Conservation (phyloP, 2,888 invertebrate species). For the Drosophila paranaensis region DNA sequence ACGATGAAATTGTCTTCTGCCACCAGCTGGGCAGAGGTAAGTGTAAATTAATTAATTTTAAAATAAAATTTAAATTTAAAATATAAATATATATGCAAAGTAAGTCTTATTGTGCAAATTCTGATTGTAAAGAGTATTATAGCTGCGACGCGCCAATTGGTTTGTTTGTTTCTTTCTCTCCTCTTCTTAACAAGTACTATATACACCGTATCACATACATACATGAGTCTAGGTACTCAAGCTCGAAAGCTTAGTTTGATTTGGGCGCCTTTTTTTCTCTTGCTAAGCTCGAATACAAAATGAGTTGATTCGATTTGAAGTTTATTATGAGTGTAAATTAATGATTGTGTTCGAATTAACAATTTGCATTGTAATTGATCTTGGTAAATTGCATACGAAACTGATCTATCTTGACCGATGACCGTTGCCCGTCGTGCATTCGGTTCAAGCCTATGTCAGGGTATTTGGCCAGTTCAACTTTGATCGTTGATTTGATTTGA, state of each 20-base stretch:
- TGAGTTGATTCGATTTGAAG: conserved; percentile 1
- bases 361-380: conserved; percentile 18
- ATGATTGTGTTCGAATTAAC: conserved; percentile 16
- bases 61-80: not conserved
- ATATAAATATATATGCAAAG: not conserved
- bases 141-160: not conserved
- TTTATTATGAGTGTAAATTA: conserved; percentile 1
- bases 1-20: conserved; percentile 63
- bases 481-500: conserved; percentile 32
- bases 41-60: conserved; percentile 59
- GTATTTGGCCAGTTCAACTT: conserved; percentile 45
- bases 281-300: not conserved
- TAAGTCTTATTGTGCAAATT: conserved; percentile 1
- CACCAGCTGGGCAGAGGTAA: conserved; percentile 82
- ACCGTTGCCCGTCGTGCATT: conserved; percentile 13
- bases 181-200: conserved; percentile 3
- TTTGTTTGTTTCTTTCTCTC: not conserved
- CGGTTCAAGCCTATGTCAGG: conserved; percentile 53
- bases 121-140: conserved; percentile 7
- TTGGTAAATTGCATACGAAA: conserved; percentile 20
- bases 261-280: conserved; percentile 31
- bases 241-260: conserved; percentile 17
- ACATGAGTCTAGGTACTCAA: not conserved
- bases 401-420: conserved; percentile 20
- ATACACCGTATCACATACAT: not conserved